A percentile compares a stretch with the other conserved stretches of the same genome.
Evolutionary conservation across 2,888 invertebrate genomes (phyloP).

Genomic region (Didymodactylos carnosus): DNA sequence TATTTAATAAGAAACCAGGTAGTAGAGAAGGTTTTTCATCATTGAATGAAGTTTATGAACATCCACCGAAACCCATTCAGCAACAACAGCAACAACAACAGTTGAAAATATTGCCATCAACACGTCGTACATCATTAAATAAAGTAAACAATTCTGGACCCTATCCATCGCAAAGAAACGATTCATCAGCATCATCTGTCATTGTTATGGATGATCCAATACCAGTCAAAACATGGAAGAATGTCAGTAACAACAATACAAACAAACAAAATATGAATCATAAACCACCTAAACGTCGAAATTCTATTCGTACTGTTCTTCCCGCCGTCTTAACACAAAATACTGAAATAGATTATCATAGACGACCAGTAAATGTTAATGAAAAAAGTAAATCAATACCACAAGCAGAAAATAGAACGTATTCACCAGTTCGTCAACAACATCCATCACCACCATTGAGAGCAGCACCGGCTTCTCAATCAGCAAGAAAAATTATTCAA

Average conservation of each 20-base stretch:
- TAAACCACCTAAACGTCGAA: background rate
- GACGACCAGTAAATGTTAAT: background rate
- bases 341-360: background rate
- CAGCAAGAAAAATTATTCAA: too few relatives aligned
- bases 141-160: too few relatives aligned
- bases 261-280: background rate
- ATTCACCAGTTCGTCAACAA: too few relatives aligned
- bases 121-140: background rate
- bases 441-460: too few relatives aligned
- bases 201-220: background rate
- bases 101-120: background rate
- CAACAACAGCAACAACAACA: too few relatives aligned
- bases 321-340: background rate
- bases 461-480: too few relatives aligned
- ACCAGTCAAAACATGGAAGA: too few relatives aligned
- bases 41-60: background rate
- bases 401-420: too few relatives aligned
- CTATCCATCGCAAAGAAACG: background rate
- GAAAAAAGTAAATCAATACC: too few relatives aligned
- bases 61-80: background rate
- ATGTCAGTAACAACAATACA: too few relatives aligned
- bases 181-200: background rate
- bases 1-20: background rate
- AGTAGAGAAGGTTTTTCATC: background rate
- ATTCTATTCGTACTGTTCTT: too few relatives aligned